A percentile compares a stretch with the other conserved stretches of the same genome.
These are phyloP conservation scores for Lycaena phlaeas DNA, from an alignment of 2,888 invertebrate genomes.

Conservation along the genomic window DNA sequence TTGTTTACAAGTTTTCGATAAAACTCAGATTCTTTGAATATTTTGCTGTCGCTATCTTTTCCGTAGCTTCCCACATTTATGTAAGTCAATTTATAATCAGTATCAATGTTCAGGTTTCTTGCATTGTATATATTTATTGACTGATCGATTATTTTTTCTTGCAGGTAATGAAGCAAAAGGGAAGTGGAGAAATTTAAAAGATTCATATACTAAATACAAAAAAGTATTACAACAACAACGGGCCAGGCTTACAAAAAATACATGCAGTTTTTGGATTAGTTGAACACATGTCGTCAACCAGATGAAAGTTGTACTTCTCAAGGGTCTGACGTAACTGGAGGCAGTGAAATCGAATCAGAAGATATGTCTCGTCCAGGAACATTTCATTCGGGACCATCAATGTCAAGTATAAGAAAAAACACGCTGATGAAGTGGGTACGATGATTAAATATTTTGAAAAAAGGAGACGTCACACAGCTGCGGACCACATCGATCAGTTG, in stretches of 20 bases:
- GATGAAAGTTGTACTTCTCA: conserved; percentile 9
- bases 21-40: conserved; percentile 11
- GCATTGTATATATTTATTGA: neutral
- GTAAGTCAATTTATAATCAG: conserved; percentile 18
- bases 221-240: conserved; percentile 7
- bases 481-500: conserved; percentile 11
- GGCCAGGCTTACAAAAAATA: conserved; percentile 9
- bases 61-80: conserved; percentile 17
- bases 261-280: conserved; percentile 6
- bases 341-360: conserved; percentile 8
- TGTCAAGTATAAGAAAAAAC: conserved; percentile 9
- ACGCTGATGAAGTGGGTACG: conserved; percentile 9
- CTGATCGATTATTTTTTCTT: conserved; percentile 6
- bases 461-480: conserved; percentile 11
- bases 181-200: conserved; percentile 8
- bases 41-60: conserved; percentile 10
- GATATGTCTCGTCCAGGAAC: conserved; percentile 10
- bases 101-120: conserved; percentile 13
- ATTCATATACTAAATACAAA: conserved; percentile 9
- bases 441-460: conserved; percentile 8
- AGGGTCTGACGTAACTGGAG: conserved; percentile 9
- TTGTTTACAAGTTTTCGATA: conserved; percentile 8
- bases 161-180: conserved; percentile 1
- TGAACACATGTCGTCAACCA: conserved; percentile 7
- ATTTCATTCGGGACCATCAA: conserved; percentile 9